Conservation (phyloP, 2,113 vertebrate species). For the Rhinichthys klamathensis region DNA sequence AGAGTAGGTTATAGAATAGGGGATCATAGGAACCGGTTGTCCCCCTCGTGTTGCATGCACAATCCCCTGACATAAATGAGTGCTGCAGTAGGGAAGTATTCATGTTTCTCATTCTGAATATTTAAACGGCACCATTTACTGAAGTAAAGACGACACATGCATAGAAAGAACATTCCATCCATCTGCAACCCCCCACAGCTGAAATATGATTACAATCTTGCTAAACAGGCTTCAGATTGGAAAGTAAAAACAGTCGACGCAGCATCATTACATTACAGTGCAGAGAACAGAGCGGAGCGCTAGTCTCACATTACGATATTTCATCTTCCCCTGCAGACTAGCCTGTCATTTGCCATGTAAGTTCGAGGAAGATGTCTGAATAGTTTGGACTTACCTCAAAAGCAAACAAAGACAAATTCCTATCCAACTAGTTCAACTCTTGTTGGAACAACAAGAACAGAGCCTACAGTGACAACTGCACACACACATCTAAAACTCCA, state of each 20-base stretch:
- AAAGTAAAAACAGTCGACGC: constrained; percentile 59
- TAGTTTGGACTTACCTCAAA: constrained; percentile 70
- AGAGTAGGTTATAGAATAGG: neutral
- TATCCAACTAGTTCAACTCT: constrained; percentile 46
- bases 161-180: neutral
- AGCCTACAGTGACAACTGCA: constrained; percentile 38
- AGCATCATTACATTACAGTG: constrained; percentile 22
- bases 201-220: constrained; percentile 47
- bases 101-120: neutral
- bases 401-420: constrained; percentile 55
- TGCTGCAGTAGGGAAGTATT: neutral
- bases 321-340: constrained; percentile 2
- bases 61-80: neutral
- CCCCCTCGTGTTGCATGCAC: neutral
- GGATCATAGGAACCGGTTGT: neutral
- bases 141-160: neutral
- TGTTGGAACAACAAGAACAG: constrained; percentile 37
- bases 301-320: neutral
- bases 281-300: neutral
- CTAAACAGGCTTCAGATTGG: constrained; percentile 42
- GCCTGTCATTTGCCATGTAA: neutral
- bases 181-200: neutral
- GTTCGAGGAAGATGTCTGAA: constrained; percentile 46
- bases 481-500: neutral
- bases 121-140: neutral